These are phyloP conservation scores for Ophraella communa DNA, from an alignment of 2,888 invertebrate species.

Conservation along the genomic window DNA sequence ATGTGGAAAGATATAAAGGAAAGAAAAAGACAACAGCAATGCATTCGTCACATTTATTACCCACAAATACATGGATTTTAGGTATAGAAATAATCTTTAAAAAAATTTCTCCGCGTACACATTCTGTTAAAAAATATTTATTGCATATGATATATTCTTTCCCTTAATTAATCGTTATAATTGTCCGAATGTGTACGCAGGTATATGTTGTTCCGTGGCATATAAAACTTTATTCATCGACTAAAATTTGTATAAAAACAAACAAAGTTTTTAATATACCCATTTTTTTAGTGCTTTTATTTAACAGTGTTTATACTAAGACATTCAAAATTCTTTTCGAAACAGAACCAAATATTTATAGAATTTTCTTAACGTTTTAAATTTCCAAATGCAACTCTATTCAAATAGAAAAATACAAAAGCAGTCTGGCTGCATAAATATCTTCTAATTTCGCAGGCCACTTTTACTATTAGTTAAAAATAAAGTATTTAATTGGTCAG, in stretches of 20 bases:
- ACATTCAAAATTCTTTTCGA: slow-evolving; percentile 45
- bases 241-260: slow-evolving; percentile 50
- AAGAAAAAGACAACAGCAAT: slow-evolving; percentile 3
- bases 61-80: slow-evolving; percentile 53
- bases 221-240: slow-evolving; percentile 45
- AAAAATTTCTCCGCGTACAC: slow-evolving; percentile 43
- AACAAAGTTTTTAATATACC: slow-evolving; percentile 46
- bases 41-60: slow-evolving; percentile 53
- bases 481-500: no score
- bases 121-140: slow-evolving; percentile 42
- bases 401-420: slow-evolving; percentile 8
- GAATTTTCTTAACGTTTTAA: slow-evolving; percentile 34
- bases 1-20: background rate
- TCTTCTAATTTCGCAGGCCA: no score
- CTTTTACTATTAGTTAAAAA: no score
- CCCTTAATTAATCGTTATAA: slow-evolving; percentile 23
- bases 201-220: slow-evolving; percentile 27
- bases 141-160: slow-evolving; percentile 46
- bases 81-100: slow-evolving; percentile 51
- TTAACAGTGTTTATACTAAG: slow-evolving; percentile 51
- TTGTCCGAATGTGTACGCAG: slow-evolving; percentile 40
- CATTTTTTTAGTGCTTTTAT: slow-evolving; percentile 49
- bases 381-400: slow-evolving; percentile 27
- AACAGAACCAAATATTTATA: slow-evolving; percentile 22
- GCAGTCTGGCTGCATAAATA: no score